A percentile compares a stretch with the other conserved stretches of the same genome.
Evolutionary conservation across 1,140 invertebrate genomes (phyloP).

Genomic region (Bathynomus jamesi): DNA sequence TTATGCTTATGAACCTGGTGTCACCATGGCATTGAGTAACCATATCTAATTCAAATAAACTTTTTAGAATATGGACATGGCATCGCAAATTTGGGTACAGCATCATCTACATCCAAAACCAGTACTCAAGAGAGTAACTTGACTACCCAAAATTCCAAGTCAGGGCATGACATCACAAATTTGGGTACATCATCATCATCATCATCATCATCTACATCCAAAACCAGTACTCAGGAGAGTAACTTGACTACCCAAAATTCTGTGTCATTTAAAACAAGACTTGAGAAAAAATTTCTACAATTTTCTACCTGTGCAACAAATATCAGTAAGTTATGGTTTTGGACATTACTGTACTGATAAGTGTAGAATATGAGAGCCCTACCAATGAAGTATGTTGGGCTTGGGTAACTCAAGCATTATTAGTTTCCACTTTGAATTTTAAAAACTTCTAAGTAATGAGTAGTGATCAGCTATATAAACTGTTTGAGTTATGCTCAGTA

Average conservation of each 20-base stretch:
- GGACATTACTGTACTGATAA: too few species aligned
- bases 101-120: background rate
- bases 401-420: too few species aligned
- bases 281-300: background rate
- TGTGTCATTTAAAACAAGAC: background rate
- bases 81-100: background rate
- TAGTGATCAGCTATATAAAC: too few species aligned
- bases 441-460: too few species aligned
- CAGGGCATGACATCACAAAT: background rate
- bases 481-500: too few species aligned
- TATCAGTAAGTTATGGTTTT: too few species aligned
- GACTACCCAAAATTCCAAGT: too few species aligned
- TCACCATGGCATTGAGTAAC: background rate
- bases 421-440: too few species aligned
- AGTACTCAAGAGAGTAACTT: background rate
- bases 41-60: background rate
- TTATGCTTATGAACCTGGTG: background rate
- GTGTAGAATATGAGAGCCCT: too few species aligned
- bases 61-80: background rate
- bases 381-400: too few species aligned
- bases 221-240: background rate
- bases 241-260: background rate
- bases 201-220: background rate
- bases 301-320: too few species aligned
- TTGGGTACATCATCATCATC: background rate